These are phyloP conservation scores for Triops longicaudatus DNA, from an alignment of 1,140 invertebrate species.

Conservation along the genomic window DNA sequence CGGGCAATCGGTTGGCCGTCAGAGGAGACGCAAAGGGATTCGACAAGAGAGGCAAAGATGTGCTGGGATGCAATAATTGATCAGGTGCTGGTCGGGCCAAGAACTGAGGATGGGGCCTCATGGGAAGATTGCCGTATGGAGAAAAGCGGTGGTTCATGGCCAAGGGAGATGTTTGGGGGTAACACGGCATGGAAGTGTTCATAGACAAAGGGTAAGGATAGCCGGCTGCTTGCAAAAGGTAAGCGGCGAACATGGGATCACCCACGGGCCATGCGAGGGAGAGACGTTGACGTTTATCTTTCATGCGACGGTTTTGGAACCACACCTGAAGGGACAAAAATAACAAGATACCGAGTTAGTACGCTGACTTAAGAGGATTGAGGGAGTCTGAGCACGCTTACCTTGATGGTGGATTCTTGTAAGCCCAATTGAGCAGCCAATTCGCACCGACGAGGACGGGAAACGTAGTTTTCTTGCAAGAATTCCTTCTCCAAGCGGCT, in stretches of 20 bases:
- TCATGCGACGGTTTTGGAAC: conserved; percentile 99
- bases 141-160: conserved; percentile 26
- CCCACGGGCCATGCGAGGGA: conserved; percentile 91
- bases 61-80: not conserved
- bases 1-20: conserved; percentile 19
- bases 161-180: conserved; percentile 30
- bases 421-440: conserved; percentile 86
- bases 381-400: conserved; percentile 40
- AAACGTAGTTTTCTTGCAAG: conserved; percentile 94
- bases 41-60: conserved; percentile 23
- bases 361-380: not conserved
- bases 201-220: conserved; percentile 38
- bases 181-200: conserved; percentile 30
- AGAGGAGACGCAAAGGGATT: conserved; percentile 24
- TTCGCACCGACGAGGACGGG: conserved; percentile 84
- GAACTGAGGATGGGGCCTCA: conserved; percentile 31
- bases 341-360: conserved; percentile 24
- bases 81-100: conserved; percentile 29
- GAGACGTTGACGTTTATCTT: conserved; percentile 90
- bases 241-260: conserved; percentile 82
- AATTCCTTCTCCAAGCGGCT: conserved; percentile 94
- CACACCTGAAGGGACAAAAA: conserved; percentile 66
- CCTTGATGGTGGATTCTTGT: conserved; percentile 97
- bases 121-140: conserved; percentile 31
- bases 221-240: conserved; percentile 78